A percentile compares a stretch with the other conserved stretches of the same genome.
Evolutionary conservation across 2,113 vertebrate species (phyloP).

Genomic region (Oryzias melastigma): DNA sequence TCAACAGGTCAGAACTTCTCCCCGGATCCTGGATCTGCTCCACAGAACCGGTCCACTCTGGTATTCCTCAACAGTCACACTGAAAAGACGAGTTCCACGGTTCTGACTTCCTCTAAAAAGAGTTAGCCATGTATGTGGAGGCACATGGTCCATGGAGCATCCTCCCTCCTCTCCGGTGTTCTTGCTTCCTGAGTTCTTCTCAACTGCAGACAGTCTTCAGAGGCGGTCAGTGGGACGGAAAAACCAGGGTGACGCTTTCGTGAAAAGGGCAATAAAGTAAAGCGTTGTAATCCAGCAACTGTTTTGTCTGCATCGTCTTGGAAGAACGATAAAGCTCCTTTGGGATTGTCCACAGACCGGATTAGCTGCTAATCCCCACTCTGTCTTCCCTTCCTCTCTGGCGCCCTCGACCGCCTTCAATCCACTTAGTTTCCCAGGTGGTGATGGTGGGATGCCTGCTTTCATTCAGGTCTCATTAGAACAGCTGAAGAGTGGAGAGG

Average conservation of each 20-base stretch:
- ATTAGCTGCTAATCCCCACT: slow-evolving; percentile 69
- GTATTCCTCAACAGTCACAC: slow-evolving; percentile 14
- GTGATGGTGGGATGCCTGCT: slow-evolving; percentile 20
- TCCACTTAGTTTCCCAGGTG: slow-evolving; percentile 60
- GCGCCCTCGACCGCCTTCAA: slow-evolving; percentile 58
- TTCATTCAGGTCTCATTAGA: slow-evolving; percentile 49
- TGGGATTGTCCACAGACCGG: slow-evolving; percentile 61
- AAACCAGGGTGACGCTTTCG: background rate
- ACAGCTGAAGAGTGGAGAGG: slow-evolving; percentile 39
- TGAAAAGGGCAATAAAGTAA: slow-evolving; percentile 22
- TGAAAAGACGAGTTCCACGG: slow-evolving; percentile 16
- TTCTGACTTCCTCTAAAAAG: slow-evolving; percentile 37
- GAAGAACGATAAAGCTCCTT: slow-evolving; percentile 46
- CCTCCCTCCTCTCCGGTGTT: slow-evolving; percentile 19
- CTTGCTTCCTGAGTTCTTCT: slow-evolving; percentile 1
- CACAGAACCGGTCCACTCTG: background rate
- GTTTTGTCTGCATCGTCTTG: slow-evolving; percentile 51
- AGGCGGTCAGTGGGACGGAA: slow-evolving; percentile 6
- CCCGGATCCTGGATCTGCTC: slow-evolving; percentile 12
- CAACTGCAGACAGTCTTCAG: slow-evolving; percentile 1
- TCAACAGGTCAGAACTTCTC: slow-evolving; percentile 9
- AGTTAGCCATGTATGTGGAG: slow-evolving; percentile 53
- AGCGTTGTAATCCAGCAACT: slow-evolving; percentile 53
- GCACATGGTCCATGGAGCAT: slow-evolving; percentile 25
- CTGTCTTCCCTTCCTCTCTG: slow-evolving; percentile 48